A percentile compares a stretch with the other conserved stretches of the same genome.
These are phyloP conservation scores for Micropterix aruncella DNA, from an alignment of 2,888 invertebrate genomes.

Conservation along the genomic window DNA sequence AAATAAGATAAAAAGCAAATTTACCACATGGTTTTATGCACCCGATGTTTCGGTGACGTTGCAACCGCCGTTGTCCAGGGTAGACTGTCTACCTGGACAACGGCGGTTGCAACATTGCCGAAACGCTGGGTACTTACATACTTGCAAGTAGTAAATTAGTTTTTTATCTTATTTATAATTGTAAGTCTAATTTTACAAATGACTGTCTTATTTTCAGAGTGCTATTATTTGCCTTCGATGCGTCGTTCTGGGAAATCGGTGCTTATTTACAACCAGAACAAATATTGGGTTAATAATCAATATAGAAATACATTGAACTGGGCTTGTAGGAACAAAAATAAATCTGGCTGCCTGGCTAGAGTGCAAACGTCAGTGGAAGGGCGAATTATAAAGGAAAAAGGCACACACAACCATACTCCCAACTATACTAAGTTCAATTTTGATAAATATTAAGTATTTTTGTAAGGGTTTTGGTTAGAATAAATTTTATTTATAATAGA, in stretches of 20 bases:
- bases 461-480: too few species aligned
- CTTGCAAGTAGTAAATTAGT: too few species aligned
- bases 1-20: too few species aligned
- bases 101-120: too few species aligned
- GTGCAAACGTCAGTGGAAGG: not conserved
- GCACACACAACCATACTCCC: not conserved
- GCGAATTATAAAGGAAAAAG: not conserved
- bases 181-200: not conserved
- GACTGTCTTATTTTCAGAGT: not conserved
- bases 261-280: not conserved
- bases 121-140: too few species aligned
- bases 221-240: not conserved
- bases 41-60: too few species aligned
- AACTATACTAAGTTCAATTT: not conserved
- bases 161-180: not conserved
- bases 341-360: not conserved
- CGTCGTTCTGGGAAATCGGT: not conserved
- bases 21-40: too few species aligned
- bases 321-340: not conserved
- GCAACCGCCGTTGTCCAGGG: too few species aligned
- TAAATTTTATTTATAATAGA: too few species aligned
- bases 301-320: not conserved
- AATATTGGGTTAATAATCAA: not conserved
- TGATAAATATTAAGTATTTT: too few species aligned
- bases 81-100: too few species aligned